Percentiles rank a stretch among this genome's conserved stretches.
phyloP scores from a whole-genome alignment of 2,888 invertebrate genomes.

The Eumerus sabulonum region DNA sequence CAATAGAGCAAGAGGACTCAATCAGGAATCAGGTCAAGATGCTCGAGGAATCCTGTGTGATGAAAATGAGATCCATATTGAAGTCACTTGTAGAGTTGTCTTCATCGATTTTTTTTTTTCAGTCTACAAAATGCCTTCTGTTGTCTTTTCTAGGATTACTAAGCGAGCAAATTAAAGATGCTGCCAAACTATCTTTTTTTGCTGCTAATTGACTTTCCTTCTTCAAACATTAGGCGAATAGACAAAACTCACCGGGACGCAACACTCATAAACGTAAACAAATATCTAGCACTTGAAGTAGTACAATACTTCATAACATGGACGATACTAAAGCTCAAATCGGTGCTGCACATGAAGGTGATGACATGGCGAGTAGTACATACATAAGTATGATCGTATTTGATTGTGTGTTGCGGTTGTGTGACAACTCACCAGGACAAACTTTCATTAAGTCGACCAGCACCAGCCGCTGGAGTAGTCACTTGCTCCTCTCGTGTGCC shows the following conservation, averaged over 20 bases:
- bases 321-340: constrained; percentile 50
- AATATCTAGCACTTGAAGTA: constrained; percentile 6
- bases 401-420: too few relatives aligned
- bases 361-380: constrained; percentile 30
- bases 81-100: neutral
- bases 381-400: constrained; percentile 4
- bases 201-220: constrained; percentile 59
- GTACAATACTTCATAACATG: neutral
- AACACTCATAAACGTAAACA: constrained; percentile 49
- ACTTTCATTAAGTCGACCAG: constrained; percentile 47
- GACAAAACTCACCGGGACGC: constrained; percentile 38
- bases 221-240: constrained; percentile 48
- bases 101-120: too few relatives aligned
- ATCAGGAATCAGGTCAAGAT: constrained; percentile 54
- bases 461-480: constrained; percentile 3
- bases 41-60: constrained; percentile 25
- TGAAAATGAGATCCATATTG: constrained; percentile 49
- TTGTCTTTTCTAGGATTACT: too few relatives aligned
- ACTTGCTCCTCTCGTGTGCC: neutral
- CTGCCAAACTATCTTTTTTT: neutral
- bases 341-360: constrained; percentile 62
- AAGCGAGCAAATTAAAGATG: too few relatives aligned
- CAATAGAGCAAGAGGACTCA: constrained; percentile 18
- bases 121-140: too few relatives aligned
- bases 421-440: constrained; percentile 29